A percentile compares a stretch with the other conserved stretches of the same genome.
Conservation (phyloP, 2,113 vertebrate genomes). For the Ondatra zibethicus region DNA sequence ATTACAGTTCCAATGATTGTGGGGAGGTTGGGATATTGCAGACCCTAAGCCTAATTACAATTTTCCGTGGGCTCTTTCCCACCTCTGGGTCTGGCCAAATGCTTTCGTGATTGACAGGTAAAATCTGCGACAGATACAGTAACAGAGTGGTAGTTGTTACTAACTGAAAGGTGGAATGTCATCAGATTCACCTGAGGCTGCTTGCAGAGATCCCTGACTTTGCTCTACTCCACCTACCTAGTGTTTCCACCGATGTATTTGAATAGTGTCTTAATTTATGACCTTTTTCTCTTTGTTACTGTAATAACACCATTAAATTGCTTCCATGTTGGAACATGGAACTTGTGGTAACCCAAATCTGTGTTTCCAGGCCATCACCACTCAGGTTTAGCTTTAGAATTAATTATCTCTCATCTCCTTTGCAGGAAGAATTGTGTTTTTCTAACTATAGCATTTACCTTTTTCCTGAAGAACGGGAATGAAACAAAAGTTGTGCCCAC, state of each 20-base stretch:
- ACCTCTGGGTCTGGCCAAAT: neutral
- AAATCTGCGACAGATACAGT: fast-evolving
- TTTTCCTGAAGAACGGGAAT: neutral
- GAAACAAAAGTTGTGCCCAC: neutral
- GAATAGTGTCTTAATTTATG: neutral
- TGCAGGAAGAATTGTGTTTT: neutral
- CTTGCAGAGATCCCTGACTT: neutral
- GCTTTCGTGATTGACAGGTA: neutral
- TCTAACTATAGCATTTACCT: neutral
- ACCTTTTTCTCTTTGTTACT: neutral
- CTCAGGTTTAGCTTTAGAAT: neutral
- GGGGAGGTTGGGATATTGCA: neutral
- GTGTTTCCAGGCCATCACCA: too few species aligned
- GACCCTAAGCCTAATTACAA: too few species aligned
- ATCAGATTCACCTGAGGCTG: neutral
- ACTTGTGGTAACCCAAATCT: neutral
- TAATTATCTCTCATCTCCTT: too few species aligned
- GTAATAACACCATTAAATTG: neutral
- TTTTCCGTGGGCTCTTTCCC: neutral
- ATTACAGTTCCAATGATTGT: neutral
- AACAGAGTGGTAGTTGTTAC: neutral
- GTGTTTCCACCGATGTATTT: neutral
- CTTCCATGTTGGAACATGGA: neutral
- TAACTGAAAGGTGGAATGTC: neutral
- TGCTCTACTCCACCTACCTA: neutral